Conservation (phyloP, 1,140 invertebrate genomes). For the Sminthurides bifidus region DNA sequence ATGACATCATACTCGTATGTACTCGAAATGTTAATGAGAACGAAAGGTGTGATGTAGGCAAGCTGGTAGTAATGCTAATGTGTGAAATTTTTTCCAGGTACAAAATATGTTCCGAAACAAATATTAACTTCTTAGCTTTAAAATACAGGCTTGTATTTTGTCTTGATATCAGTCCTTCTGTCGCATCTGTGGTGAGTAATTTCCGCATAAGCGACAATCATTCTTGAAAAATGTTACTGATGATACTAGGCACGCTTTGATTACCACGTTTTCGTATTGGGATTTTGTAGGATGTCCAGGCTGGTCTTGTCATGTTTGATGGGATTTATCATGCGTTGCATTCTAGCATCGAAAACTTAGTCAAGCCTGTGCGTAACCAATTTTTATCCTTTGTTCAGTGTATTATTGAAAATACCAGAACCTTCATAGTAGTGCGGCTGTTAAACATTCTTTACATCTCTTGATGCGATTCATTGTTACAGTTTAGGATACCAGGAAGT, state of each 20-base stretch:
- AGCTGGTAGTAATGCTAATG: no score
- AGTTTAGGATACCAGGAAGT: conserved; percentile 61
- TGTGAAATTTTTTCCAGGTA: conserved; percentile 20
- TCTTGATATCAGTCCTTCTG: conserved; percentile 67
- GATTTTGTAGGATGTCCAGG: conserved; percentile 46
- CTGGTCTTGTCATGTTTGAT: conserved; percentile 55
- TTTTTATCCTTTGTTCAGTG: conserved; percentile 10
- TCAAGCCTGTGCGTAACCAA: conserved; percentile 46
- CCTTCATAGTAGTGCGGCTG: no score
- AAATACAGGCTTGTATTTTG: conserved; percentile 61
- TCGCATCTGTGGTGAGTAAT: conserved; percentile 51
- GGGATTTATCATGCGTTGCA: conserved; percentile 53
- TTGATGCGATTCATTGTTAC: conserved; percentile 13
- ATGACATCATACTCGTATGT: no score
- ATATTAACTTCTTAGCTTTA: conserved; percentile 42
- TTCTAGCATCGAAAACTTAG: conserved; percentile 49
- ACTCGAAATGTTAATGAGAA: no score
- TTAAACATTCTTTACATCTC: no score
- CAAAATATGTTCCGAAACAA: conserved; percentile 36
- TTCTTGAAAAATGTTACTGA: conserved; percentile 13
- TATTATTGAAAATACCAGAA: not conserved
- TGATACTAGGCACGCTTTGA: not conserved
- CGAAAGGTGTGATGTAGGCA: no score
- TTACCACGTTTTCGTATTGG: conserved; percentile 11
- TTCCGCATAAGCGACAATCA: no score